Percentiles rank a stretch among this genome's conserved stretches.
Evolutionary conservation across 2,888 invertebrate genomes (phyloP).

Genomic region (Empis stercorea): DNA sequence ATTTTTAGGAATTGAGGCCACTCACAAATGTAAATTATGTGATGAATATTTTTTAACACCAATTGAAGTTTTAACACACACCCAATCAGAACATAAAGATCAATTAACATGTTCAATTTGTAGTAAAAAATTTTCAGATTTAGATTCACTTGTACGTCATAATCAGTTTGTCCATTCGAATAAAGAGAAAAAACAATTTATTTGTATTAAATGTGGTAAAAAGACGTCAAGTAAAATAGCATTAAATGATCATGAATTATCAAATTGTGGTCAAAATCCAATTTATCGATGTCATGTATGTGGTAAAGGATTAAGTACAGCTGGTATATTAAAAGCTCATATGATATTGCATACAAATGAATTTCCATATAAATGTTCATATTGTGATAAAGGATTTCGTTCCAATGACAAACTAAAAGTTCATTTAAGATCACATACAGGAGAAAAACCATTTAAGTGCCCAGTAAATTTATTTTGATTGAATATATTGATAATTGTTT

Average conservation of each 20-base stretch:
- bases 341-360: slow-evolving; percentile 33
- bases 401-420: slow-evolving; percentile 31
- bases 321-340: slow-evolving; percentile 37
- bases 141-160: too few species aligned
- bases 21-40: too few species aligned
- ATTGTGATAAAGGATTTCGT: slow-evolving; percentile 29
- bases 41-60: too few species aligned
- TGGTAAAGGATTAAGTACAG: slow-evolving; percentile 34
- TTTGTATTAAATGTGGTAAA: slow-evolving; percentile 33
- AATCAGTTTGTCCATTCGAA: too few species aligned
- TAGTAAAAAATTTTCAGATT: too few species aligned
- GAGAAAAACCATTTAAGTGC: slow-evolving; percentile 40
- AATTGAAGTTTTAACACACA: too few species aligned
- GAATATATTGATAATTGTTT: too few species aligned
- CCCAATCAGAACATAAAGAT: too few species aligned
- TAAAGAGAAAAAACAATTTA: neutral
- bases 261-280: slow-evolving; percentile 35
- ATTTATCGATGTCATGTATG: slow-evolving; percentile 34
- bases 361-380: slow-evolving; percentile 25
- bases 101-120: too few species aligned
- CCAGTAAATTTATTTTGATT: slow-evolving; percentile 16
- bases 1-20: too few species aligned
- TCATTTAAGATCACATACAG: slow-evolving; percentile 36
- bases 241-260: slow-evolving; percentile 35
- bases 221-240: slow-evolving; percentile 33